Evolutionary conservation across 2,113 vertebrate genomes (phyloP).

Genomic region (Oostethus manadensis): DNA sequence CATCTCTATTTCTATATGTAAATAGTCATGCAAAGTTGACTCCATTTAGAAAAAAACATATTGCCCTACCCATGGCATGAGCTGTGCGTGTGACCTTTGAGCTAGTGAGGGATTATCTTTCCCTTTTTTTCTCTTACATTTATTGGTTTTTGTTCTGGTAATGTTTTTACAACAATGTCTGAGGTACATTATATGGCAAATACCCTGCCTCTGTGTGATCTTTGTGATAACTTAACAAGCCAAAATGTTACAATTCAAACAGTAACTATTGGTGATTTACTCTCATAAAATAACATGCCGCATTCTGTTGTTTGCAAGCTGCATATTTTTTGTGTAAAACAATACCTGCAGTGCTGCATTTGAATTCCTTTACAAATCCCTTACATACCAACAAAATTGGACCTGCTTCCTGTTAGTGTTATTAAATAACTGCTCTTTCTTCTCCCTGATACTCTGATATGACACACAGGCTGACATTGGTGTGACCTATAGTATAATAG

Average conservation of each 20-base stretch:
- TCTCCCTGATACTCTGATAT: too few species aligned
- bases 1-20: conserved; percentile 14
- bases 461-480: conserved; percentile 7
- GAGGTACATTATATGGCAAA: conserved; percentile 15
- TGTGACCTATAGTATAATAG: neutral
- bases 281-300: conserved; percentile 14
- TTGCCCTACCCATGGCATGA: conserved; percentile 30
- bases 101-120: conserved; percentile 32
- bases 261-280: conserved; percentile 18
- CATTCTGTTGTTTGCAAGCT: conserved; percentile 21
- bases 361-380: conserved; percentile 54
- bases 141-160: conserved; percentile 20
- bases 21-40: conserved; percentile 39
- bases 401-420: conserved; percentile 17
- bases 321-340: conserved; percentile 21
- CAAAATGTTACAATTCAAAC: conserved; percentile 12
- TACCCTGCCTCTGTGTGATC: neutral
- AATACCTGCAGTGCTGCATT: conserved; percentile 39
- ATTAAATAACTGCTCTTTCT: conserved; percentile 30
- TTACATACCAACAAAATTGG: conserved; percentile 34
- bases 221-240: neutral
- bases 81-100: conserved; percentile 45
- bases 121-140: conserved; percentile 16
- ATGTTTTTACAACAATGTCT: conserved; percentile 18
- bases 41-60: conserved; percentile 44